A percentile compares a stretch with the other conserved stretches of the same genome.
Evolutionary conservation across 2,797 vertebrate species (phyloP).

Genomic region (Tiaroga cobitis): DNA sequence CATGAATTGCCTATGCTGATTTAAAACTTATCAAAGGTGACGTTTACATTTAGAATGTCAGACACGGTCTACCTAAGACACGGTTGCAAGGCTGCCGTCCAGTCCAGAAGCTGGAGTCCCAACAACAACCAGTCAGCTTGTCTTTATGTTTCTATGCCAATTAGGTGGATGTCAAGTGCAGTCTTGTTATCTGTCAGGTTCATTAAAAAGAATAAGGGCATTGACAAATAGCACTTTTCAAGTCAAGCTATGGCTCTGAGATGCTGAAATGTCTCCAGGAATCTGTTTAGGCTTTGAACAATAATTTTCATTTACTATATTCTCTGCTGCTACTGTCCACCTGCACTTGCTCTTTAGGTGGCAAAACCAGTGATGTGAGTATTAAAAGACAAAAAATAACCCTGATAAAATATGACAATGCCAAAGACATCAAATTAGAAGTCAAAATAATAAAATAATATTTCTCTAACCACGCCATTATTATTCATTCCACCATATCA

Average conservation of each 20-base stretch:
- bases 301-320: not conserved
- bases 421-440: not conserved
- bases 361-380: not conserved
- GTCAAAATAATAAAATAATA: not conserved
- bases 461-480: not conserved
- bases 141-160: constrained; percentile 33
- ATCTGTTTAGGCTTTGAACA: not conserved
- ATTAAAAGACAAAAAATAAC: not conserved
- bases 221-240: constrained; percentile 23
- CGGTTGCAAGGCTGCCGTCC: constrained; percentile 15
- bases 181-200: constrained; percentile 33
- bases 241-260: not conserved
- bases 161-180: constrained; percentile 24
- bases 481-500: constrained; percentile 13
- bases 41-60: constrained; percentile 38
- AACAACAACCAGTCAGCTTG: constrained; percentile 35
- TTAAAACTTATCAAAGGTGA: constrained; percentile 47
- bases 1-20: constrained; percentile 30
- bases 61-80: constrained; percentile 16
- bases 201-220: not conserved
- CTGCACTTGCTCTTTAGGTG: not conserved
- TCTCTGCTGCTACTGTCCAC: not conserved
- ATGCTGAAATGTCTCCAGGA: not conserved
- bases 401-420: not conserved
- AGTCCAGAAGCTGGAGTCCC: constrained; percentile 35